Conservation (phyloP, 1,140 invertebrate genomes). For the Apis mellifera region Amel_HAv3.1 CM009933.2:5421001-5421500, state of each 20-base stretch:
- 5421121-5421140: slow-evolving; percentile 85
- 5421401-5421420: slow-evolving; percentile 58
- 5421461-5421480: slow-evolving; percentile 71
- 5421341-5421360: slow-evolving; percentile 57
- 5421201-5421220: slow-evolving; percentile 68
- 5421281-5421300: slow-evolving; percentile 84
- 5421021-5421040: slow-evolving; percentile 85
- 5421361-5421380: slow-evolving; percentile 67
- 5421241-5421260: slow-evolving; percentile 78
- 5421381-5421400: slow-evolving; percentile 56
- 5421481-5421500: slow-evolving; percentile 72
- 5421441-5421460: slow-evolving; percentile 65
- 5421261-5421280: slow-evolving; percentile 85
- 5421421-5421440: slow-evolving; percentile 38
- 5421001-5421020: slow-evolving; percentile 74
- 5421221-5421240: slow-evolving; percentile 71
- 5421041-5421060: slow-evolving; percentile 83
- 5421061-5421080: slow-evolving; percentile 84
- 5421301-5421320: slow-evolving; percentile 83
- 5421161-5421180: slow-evolving; percentile 74
- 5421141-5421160: slow-evolving; percentile 83
- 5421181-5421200: slow-evolving; percentile 59
- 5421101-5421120: slow-evolving; percentile 81
- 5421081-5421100: slow-evolving; percentile 79
- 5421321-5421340: slow-evolving; percentile 68